A percentile compares a stretch with the other conserved stretches of the same genome.
Conservation (phyloP, 1,140 invertebrate species). For the Globodera rostochiensis region DNA sequence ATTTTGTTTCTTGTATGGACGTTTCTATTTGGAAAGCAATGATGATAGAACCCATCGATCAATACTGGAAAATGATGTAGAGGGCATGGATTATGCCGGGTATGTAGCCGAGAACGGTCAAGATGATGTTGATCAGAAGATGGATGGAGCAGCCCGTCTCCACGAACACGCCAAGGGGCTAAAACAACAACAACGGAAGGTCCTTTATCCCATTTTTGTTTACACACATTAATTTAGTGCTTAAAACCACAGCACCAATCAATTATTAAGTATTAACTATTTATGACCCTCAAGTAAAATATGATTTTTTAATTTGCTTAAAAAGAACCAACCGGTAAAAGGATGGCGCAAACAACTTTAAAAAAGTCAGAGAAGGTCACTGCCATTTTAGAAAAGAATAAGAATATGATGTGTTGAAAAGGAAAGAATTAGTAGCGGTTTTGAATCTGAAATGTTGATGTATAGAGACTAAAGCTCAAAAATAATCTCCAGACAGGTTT, state of each 20-base stretch:
- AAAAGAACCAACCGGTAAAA: constrained; percentile 37
- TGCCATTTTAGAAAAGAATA: constrained; percentile 22
- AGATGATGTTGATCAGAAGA: constrained; percentile 53
- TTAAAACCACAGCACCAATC: constrained; percentile 1
- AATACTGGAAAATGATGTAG: constrained; percentile 43
- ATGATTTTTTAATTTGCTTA: not conserved
- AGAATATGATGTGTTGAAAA: not conserved
- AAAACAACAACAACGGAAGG: constrained; percentile 25
- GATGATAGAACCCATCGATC: not conserved
- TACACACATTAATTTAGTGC: not conserved
- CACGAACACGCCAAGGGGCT: constrained; percentile 53
- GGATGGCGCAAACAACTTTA: constrained; percentile 36
- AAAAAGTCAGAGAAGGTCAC: constrained; percentile 23
- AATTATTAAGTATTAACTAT: not conserved
- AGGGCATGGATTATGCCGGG: constrained; percentile 57
- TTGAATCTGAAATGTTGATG: no score
- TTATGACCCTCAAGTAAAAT: constrained; percentile 17
- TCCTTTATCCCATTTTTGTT: not conserved
- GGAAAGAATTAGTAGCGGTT: not conserved
- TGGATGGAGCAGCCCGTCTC: constrained; percentile 53
- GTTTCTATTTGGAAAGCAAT: not conserved
- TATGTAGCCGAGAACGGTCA: constrained; percentile 52
- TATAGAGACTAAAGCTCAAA: no score
- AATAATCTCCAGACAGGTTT: no score
- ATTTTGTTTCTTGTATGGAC: no score